Percentiles rank a stretch among this genome's conserved stretches.
Conservation (phyloP, 2,888 invertebrate genomes). For the Rambutsinella grinnellia region DNA sequence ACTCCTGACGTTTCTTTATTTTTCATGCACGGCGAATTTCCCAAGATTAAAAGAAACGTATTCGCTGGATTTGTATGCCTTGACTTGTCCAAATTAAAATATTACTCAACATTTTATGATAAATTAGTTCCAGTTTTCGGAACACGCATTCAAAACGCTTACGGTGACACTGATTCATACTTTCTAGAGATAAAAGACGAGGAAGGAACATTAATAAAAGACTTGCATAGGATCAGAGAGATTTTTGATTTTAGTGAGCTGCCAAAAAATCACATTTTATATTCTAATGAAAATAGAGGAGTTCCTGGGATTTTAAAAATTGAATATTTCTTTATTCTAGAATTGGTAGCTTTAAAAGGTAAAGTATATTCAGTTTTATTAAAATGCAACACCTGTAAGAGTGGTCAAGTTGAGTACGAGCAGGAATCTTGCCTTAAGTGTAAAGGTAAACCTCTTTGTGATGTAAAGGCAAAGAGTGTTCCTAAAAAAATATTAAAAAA, state of each 20-base stretch:
- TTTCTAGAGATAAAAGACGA: not conserved
- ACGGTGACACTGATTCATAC: slow-evolving; percentile 19
- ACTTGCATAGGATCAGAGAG: not conserved
- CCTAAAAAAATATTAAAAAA: not conserved
- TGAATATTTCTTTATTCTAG: not conserved
- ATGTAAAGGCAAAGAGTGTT: slow-evolving; percentile 1
- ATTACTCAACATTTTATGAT: slow-evolving; percentile 1
- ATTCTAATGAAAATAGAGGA: not conserved
- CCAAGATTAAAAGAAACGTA: not conserved
- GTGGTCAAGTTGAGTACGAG: not conserved
- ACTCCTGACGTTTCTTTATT: slow-evolving; percentile 1
- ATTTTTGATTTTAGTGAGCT: slow-evolving; percentile 12
- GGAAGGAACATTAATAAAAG: not conserved
- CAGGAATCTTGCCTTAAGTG: not conserved
- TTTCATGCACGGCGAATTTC: slow-evolving; percentile 1
- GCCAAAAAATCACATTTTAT: not conserved
- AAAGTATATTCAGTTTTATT: slow-evolving; percentile 6
- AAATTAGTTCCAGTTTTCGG: not conserved
- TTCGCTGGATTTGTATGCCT: not conserved
- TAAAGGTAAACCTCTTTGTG: not conserved
- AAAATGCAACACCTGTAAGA: slow-evolving; percentile 1
- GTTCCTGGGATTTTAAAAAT: slow-evolving; percentile 10
- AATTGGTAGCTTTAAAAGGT: not conserved
- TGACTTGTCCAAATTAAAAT: slow-evolving; percentile 2
- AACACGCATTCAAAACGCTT: not conserved